Percentiles rank a stretch among this genome's conserved stretches.
These are phyloP conservation scores for Lytechinus variegatus DNA, from an alignment of 35 echinoderm and acorn worm genomes.

Conservation along the genomic window DNA sequence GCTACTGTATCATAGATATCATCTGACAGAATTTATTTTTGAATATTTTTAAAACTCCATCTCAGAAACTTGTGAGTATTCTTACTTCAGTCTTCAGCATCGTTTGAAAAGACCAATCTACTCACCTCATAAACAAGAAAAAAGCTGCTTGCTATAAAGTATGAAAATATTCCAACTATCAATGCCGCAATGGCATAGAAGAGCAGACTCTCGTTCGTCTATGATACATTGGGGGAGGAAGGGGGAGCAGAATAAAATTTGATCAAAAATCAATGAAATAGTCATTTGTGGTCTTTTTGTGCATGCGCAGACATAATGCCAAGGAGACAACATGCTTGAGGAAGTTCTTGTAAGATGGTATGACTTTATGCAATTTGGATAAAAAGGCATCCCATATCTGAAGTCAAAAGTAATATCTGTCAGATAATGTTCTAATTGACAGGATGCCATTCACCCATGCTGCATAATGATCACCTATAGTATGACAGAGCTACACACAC, in stretches of 20 bases:
- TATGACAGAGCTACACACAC: background rate
- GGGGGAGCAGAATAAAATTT: conserved; percentile 21
- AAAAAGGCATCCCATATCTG: background rate
- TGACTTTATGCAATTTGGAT: background rate
- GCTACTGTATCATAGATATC: no score
- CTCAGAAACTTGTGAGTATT: background rate
- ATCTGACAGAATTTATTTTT: background rate
- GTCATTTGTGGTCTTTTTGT: background rate
- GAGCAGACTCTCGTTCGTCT: conserved; percentile 76
- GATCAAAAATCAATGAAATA: background rate
- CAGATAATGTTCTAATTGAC: background rate
- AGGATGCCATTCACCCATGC: background rate
- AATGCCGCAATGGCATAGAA: conserved; percentile 83
- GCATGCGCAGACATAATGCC: background rate
- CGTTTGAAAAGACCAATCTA: background rate
- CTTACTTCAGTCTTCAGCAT: background rate
- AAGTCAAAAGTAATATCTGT: background rate
- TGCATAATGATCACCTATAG: background rate
- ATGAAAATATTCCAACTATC: conserved; percentile 78
- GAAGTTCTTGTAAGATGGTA: background rate
- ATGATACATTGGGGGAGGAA: background rate
- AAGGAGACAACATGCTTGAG: background rate
- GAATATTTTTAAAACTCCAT: background rate
- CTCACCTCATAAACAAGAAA: conserved; percentile 90
- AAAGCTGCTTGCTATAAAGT: conserved; percentile 79